Conservation (phyloP, 1,140 invertebrate species). For the Meloidogyne floridensis region DNA sequence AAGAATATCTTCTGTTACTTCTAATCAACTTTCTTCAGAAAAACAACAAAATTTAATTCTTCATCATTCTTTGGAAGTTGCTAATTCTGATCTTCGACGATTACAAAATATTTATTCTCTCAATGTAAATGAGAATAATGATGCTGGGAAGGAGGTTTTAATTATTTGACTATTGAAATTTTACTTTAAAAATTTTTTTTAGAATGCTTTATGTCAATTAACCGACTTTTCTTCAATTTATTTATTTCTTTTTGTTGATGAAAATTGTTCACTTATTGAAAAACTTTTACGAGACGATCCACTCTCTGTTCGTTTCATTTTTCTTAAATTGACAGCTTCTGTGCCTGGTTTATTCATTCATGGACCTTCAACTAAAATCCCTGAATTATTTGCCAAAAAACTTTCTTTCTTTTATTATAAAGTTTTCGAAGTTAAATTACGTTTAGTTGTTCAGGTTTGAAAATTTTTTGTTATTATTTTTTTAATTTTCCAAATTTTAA, state of each 20-base stretch:
- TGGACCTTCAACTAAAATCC: conserved; percentile 17
- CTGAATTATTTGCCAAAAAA: conserved; percentile 25
- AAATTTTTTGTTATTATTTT: conserved; percentile 2
- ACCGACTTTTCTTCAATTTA: conserved; percentile 34
- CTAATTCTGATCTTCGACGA: conserved; percentile 26
- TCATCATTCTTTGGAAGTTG: conserved; percentile 31
- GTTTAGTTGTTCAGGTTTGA: conserved; percentile 46
- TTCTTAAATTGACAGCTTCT: conserved; percentile 43
- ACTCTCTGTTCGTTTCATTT: conserved; percentile 49
- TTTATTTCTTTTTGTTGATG: conserved; percentile 35
- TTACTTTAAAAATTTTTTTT: conserved; percentile 30
- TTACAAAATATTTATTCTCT: conserved; percentile 25
- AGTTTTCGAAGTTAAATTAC: conserved; percentile 39
- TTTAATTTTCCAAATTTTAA: conserved; percentile 26
- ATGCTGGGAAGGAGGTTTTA: neutral
- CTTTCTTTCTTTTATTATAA: conserved; percentile 47
- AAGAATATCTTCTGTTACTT: conserved; percentile 17
- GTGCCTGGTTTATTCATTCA: conserved; percentile 28
- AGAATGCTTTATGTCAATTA: conserved; percentile 20
- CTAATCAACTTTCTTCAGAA: neutral
- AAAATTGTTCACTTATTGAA: conserved; percentile 31
- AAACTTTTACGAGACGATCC: conserved; percentile 41
- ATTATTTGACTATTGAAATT: conserved; percentile 16
- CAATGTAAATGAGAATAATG: neutral
- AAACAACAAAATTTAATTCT: conserved; percentile 32